These are phyloP conservation scores for Drosophila anomalata DNA, from an alignment of 2,888 invertebrate species.

Conservation along the genomic window DNA sequence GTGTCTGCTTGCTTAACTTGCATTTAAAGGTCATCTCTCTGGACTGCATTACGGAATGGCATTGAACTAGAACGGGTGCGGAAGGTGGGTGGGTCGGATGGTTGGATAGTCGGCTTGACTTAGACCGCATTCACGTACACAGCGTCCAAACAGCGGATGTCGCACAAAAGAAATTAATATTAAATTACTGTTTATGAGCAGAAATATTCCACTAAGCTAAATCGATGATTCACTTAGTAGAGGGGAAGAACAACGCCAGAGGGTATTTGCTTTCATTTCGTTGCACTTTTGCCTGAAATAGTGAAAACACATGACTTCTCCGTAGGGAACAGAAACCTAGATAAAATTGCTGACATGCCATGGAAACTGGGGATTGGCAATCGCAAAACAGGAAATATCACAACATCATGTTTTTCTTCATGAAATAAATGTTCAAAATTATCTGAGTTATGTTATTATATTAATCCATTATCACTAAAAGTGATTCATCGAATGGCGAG, in stretches of 20 bases:
- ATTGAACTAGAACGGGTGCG: slow-evolving; percentile 51
- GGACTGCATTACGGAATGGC: slow-evolving; percentile 30
- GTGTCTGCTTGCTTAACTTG: slow-evolving; percentile 50
- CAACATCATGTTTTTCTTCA: no score
- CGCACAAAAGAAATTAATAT: background rate
- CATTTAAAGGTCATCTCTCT: slow-evolving; percentile 70
- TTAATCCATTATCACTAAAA: slow-evolving; percentile 3
- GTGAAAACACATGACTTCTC: background rate
- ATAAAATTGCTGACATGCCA: background rate
- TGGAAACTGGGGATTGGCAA: background rate
- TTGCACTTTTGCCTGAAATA: background rate
- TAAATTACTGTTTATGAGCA: slow-evolving; percentile 1
- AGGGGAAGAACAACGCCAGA: background rate
- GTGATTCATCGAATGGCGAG: slow-evolving; percentile 4
- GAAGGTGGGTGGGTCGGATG: background rate
- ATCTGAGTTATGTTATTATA: background rate
- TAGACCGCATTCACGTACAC: slow-evolving; percentile 4
- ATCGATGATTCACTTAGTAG: background rate
- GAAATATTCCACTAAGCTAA: background rate
- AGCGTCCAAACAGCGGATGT: slow-evolving; percentile 5
- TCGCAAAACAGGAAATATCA: background rate
- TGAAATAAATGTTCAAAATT: background rate
- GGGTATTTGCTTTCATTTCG: background rate
- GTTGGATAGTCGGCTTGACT: background rate
- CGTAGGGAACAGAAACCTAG: background rate